Conservation (phyloP, 2,888 invertebrate species). For the Agonopterix alstromeriana region DNA sequence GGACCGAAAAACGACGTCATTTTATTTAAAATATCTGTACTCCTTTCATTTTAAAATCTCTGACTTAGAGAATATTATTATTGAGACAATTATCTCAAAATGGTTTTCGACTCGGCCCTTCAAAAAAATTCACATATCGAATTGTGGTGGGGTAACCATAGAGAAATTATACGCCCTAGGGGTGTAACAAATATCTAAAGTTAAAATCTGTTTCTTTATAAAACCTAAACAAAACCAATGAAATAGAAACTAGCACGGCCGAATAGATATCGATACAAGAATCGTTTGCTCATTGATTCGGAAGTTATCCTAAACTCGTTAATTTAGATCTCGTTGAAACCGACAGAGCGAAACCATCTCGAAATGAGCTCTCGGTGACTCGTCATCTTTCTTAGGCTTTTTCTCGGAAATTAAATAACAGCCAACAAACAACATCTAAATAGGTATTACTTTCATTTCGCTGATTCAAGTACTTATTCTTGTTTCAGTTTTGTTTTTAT, state of each 20-base stretch:
- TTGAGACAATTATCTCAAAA: too few relatives aligned
- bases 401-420: conserved; percentile 21
- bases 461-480: neutral
- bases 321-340: conserved; percentile 49
- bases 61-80: too few relatives aligned
- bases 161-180: too few relatives aligned
- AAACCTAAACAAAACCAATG: neutral
- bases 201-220: neutral
- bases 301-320: conserved; percentile 32
- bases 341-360: conserved; percentile 47
- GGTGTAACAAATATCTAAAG: too few relatives aligned
- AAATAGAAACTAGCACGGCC: too few relatives aligned
- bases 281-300: conserved; percentile 14
- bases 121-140: too few relatives aligned
- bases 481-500: neutral
- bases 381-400: conserved; percentile 30
- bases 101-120: too few relatives aligned
- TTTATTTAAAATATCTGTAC: too few relatives aligned
- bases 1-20: too few relatives aligned
- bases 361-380: conserved; percentile 51
- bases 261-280: too few relatives aligned
- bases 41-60: too few relatives aligned
- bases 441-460: neutral
- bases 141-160: too few relatives aligned
- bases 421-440: conserved; percentile 1